Base-by-base conservation (phyloP, 2,797 vertebrate genomes). In the Dendrocincla fuliginosa region DNA sequence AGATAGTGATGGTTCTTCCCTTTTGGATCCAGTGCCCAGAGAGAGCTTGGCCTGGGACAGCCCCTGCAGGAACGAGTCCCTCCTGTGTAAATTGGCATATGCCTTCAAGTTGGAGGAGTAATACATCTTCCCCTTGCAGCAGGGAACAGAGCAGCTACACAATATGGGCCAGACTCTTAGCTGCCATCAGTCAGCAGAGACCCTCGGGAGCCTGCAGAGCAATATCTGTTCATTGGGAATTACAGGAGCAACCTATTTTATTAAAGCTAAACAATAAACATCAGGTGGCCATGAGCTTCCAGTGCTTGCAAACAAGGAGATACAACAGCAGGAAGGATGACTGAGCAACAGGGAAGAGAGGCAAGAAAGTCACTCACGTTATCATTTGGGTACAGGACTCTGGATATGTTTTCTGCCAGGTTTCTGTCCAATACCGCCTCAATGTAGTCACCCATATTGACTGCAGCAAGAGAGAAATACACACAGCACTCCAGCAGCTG, bases 391-490 rank as follows among this genome's bases (percentile, higher is more conserved):
- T 99, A 99, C 68, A 99, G 97, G 64, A 99, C 98, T 77, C 98
- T 97, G 90, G 98, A 99, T 91, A 99, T 99, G 95, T 99, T 99
- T 97, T 99, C 98, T 13, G 98, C 98, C 95, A 99, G 94, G 97
- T 99, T 99, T 96, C 98, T 97, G 94, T 99, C 98, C 98, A 99
- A 84, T 69, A 99, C 98, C 0, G 98, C 98, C 93, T 99, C 96
- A 1, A 99, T 98, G 88, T 99, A 99, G 95, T 99, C 98, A 5
- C 98, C 98, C 61, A 98, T 97, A 3, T 99, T 99, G 97, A 99
- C 98, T 99, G 95, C 50, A 79, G 39, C 47, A 68, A 93, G 74
- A 97, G 22, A 95, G 71, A 93, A 69, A 76, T 3, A 92, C 22
- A 88, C n/a, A 73, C 8, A 70, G 61, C 68, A 76, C 63, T 85